A percentile compares a stretch with the other conserved stretches of the same genome.
Conservation (phyloP, 2,113 vertebrate species). For the Eretmodus cyanostictus region DNA sequence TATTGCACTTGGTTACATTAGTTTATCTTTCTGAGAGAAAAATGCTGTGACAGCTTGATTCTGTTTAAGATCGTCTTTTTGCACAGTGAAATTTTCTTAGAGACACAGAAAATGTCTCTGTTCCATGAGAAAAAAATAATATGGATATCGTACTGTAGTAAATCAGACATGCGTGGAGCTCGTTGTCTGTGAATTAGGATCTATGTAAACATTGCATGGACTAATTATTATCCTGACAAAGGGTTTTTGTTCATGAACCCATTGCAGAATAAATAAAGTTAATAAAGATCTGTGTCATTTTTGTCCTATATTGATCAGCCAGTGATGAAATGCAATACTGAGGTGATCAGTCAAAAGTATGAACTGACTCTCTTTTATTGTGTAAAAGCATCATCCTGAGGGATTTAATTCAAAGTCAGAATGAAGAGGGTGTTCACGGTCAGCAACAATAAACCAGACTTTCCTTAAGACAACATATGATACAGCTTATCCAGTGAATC, state of each 20-base stretch:
- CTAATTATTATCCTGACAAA: neutral
- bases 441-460: neutral
- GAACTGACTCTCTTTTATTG: neutral
- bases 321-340: neutral
- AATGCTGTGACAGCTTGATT: neutral
- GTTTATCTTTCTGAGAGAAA: neutral
- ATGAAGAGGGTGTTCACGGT: neutral
- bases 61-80: neutral
- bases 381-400: neutral
- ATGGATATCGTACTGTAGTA: neutral
- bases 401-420: neutral
- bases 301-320: neutral
- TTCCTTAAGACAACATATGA: neutral
- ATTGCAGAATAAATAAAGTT: slow-evolving; percentile 7
- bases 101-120: neutral
- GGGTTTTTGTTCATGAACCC: neutral
- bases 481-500: neutral
- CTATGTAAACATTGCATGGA: slow-evolving; percentile 3
- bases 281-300: neutral
- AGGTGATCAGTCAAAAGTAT: neutral
- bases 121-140: neutral
- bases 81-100: neutral
- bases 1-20: neutral
- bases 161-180: neutral
- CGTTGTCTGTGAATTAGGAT: neutral